These are phyloP conservation scores for Bombus huntii DNA, from an alignment of 1,140 invertebrate species.

Conservation along the genomic window DNA sequence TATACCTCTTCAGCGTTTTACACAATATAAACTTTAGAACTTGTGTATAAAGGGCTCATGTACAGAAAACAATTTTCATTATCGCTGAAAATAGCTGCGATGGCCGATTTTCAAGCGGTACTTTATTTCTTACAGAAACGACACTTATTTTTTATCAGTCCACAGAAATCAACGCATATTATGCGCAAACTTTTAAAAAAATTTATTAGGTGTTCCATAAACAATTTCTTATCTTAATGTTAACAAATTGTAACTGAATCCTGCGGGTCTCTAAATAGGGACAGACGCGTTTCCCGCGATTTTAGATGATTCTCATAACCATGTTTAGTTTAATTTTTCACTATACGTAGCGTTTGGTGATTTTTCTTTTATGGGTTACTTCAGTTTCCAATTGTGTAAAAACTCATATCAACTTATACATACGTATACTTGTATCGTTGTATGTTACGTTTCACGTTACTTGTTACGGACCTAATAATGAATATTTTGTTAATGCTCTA, in stretches of 20 bases:
- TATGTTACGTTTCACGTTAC: no score
- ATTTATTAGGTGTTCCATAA: not conserved
- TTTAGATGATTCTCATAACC: slow-evolving; percentile 57
- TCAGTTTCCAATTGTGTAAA: not conserved
- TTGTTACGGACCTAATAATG: no score
- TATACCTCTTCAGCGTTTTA: not conserved
- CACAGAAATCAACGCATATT: not conserved
- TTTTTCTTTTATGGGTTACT: slow-evolving; percentile 26
- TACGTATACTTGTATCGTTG: no score
- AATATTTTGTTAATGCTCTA: not conserved
- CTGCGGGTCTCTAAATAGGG: slow-evolving; percentile 24
- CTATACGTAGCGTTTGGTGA: slow-evolving; percentile 36
- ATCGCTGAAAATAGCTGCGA: slow-evolving; percentile 59
- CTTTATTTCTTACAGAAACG: slow-evolving; percentile 34
- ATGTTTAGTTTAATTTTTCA: slow-evolving; percentile 35
- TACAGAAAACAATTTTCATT: slow-evolving; percentile 56
- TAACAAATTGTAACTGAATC: slow-evolving; percentile 33
- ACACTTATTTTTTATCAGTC: not conserved
- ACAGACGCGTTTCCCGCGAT: slow-evolving; percentile 68
- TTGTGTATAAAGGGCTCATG: slow-evolving; percentile 10
- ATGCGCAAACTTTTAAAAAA: not conserved
- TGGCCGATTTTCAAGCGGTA: slow-evolving; percentile 56
- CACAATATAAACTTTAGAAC: slow-evolving; percentile 11
- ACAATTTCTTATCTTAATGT: slow-evolving; percentile 35
- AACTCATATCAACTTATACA: no score